phyloP scores from a whole-genome alignment of 2,797 vertebrate species.

The Amniataba percoides region DNA sequence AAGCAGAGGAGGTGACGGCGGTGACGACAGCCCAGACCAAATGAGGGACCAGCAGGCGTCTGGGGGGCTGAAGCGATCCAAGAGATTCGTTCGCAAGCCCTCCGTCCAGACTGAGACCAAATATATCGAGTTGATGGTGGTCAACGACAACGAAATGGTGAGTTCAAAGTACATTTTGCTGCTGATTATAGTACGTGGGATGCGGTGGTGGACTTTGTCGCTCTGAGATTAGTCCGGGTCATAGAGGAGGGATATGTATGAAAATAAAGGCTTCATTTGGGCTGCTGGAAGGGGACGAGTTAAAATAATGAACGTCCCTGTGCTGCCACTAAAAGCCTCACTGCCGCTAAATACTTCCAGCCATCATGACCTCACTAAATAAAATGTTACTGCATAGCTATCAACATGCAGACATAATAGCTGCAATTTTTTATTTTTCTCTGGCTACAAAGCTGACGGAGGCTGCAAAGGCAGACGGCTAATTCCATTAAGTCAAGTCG shows the following conservation, averaged over 20 bases:
- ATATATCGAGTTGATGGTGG: slow-evolving; percentile 96
- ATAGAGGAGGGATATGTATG: not conserved
- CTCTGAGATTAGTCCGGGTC: not conserved
- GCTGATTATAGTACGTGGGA: not conserved
- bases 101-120: slow-evolving; percentile 97
- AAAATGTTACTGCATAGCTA: not conserved
- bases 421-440: not conserved
- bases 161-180: slow-evolving; percentile 25
- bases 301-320: not conserved
- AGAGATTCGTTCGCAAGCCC: slow-evolving; percentile 84
- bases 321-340: not conserved
- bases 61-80: slow-evolving; percentile 76
- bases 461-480: not conserved
- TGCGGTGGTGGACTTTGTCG: not conserved
- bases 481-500: not conserved
- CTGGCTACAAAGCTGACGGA: not conserved
- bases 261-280: not conserved
- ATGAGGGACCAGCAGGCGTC: slow-evolving; percentile 57
- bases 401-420: not conserved
- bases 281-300: not conserved
- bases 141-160: slow-evolving; percentile 92
- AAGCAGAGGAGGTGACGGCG: slow-evolving; percentile 65
- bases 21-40: slow-evolving; percentile 53
- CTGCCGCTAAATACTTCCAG: not conserved
- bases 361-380: not conserved